phyloP scores from a whole-genome alignment of 2,888 invertebrate genomes.

The Cyclophora punctaria region DNA sequence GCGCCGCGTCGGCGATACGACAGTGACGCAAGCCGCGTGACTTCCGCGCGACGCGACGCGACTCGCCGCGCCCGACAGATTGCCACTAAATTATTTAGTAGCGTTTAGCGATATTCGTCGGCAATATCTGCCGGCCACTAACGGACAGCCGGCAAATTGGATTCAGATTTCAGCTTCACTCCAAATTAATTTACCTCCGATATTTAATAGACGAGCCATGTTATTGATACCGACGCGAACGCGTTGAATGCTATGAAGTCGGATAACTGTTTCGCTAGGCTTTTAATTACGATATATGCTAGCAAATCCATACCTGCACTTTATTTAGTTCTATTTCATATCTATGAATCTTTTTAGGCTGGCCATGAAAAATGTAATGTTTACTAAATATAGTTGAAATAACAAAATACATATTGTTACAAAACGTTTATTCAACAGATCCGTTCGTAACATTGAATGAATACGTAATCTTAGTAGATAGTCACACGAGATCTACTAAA shows the following conservation, averaged over 20 bases:
- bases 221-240: slow-evolving; percentile 35
- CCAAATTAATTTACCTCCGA: slow-evolving; percentile 70
- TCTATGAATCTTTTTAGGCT: no score
- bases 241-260: background rate
- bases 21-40: slow-evolving; percentile 21
- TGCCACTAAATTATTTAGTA: slow-evolving; percentile 73
- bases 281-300: no score
- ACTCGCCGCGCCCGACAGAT: slow-evolving; percentile 41
- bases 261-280: no score
- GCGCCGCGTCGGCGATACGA: slow-evolving; percentile 17
- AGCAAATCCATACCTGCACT: no score
- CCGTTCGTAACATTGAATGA: slow-evolving; percentile 51
- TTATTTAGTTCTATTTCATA: no score
- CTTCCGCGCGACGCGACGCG: background rate
- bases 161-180: slow-evolving; percentile 68
- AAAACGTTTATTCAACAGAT: slow-evolving; percentile 36
- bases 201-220: slow-evolving; percentile 56
- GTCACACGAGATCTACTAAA: slow-evolving; percentile 56
- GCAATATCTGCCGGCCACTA: slow-evolving; percentile 60
- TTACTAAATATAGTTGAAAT: no score
- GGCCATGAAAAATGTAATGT: no score
- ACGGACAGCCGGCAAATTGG: slow-evolving; percentile 73
- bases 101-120: slow-evolving; percentile 71
- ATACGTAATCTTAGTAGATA: slow-evolving; percentile 60
- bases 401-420: background rate